A percentile compares a stretch with the other conserved stretches of the same genome.
Conservation (phyloP, 1,140 invertebrate genomes). For the Phenacoccus solenopsis region DNA sequence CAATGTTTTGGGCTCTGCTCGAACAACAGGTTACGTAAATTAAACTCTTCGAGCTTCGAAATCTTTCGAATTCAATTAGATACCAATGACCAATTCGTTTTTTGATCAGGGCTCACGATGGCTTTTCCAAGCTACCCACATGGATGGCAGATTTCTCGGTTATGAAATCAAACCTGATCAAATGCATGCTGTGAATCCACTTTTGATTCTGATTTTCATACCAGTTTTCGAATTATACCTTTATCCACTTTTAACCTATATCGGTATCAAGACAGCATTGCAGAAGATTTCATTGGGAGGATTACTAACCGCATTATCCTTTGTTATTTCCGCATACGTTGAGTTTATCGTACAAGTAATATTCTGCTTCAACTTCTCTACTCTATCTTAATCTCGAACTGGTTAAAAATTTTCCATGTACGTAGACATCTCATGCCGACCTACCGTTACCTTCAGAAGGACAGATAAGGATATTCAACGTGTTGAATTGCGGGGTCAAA, state of each 20-base stretch:
- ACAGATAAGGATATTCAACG: slow-evolving; percentile 59
- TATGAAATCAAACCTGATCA: slow-evolving; percentile 58
- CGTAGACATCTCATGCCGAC: background rate
- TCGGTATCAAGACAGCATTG: slow-evolving; percentile 36
- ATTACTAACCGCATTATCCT: slow-evolving; percentile 48
- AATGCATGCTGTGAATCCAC: slow-evolving; percentile 63
- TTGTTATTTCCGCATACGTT: slow-evolving; percentile 50
- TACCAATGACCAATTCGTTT: background rate
- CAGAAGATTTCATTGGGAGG: slow-evolving; percentile 50
- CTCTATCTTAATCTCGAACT: background rate
- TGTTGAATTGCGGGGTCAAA: slow-evolving; percentile 29
- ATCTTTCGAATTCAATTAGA: too few relatives aligned
- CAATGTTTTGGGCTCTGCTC: slow-evolving; percentile 78
- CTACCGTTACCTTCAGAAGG: slow-evolving; percentile 33
- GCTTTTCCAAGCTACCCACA: slow-evolving; percentile 50
- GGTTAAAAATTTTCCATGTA: too few relatives aligned
- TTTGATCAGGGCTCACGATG: slow-evolving; percentile 40
- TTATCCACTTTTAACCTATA: slow-evolving; percentile 34
- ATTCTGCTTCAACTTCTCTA: background rate
- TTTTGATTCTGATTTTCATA: slow-evolving; percentile 62
- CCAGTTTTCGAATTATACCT: slow-evolving; percentile 56
- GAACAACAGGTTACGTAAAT: slow-evolving; percentile 52
- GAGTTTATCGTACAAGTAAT: slow-evolving; percentile 50
- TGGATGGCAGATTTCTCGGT: slow-evolving; percentile 46
- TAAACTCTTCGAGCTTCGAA: too few relatives aligned